phyloP scores from a whole-genome alignment of 1,140 invertebrate species.

The Myzus persicae region DNA sequence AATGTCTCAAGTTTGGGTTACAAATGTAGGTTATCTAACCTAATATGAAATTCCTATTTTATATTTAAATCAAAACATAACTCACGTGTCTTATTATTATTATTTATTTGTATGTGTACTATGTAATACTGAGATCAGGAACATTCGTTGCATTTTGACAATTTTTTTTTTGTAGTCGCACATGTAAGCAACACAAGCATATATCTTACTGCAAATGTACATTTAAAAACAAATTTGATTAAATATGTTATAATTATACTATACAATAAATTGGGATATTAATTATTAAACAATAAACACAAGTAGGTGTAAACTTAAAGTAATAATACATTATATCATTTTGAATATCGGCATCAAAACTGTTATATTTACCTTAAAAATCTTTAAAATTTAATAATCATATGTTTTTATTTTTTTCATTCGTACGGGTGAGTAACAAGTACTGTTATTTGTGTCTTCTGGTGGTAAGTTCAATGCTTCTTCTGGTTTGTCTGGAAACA shows the following conservation, averaged over 20 bases:
- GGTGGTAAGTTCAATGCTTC: constrained; percentile 51
- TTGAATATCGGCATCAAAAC: background rate
- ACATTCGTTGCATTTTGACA: background rate
- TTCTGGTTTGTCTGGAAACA: constrained; percentile 40
- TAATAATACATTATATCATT: background rate
- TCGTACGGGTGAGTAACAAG: constrained; percentile 42
- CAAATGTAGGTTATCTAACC: background rate
- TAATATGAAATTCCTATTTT: background rate
- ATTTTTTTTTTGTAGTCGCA: background rate
- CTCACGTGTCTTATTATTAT: background rate
- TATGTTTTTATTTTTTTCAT: constrained; percentile 39
- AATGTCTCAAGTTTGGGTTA: background rate
- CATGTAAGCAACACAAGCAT: background rate
- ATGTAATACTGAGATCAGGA: constrained; percentile 1
- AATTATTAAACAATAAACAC: no score
- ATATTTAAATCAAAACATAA: background rate
- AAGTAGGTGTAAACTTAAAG: no score
- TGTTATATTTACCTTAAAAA: background rate
- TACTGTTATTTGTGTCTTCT: constrained; percentile 44
- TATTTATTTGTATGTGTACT: background rate
- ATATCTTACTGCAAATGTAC: background rate
- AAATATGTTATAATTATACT: background rate
- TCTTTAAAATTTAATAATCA: constrained; percentile 36
- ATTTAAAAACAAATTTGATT: background rate
- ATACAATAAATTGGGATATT: background rate